Evolutionary conservation across 2,888 invertebrate genomes (phyloP).

Genomic region (Dusona sp.): DNA sequence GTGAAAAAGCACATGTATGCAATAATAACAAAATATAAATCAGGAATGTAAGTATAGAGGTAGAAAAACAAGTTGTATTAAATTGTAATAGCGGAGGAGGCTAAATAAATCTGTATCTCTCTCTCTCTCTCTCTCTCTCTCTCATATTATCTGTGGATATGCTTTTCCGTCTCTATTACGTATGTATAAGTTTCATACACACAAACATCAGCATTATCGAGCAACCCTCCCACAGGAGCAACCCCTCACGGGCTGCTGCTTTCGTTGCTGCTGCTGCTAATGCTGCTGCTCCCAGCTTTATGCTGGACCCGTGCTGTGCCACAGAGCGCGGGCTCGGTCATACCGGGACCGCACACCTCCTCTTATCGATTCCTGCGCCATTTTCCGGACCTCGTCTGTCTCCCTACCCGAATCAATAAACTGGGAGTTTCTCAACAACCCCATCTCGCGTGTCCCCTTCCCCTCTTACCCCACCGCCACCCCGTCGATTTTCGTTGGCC

Average conservation of each 20-base stretch:
- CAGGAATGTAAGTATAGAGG: no score
- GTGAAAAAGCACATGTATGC: no score
- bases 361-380: constrained; percentile 84
- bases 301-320: constrained; percentile 60
- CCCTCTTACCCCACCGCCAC: neutral
- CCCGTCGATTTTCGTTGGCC: neutral
- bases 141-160: constrained; percentile 11
- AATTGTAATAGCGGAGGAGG: no score
- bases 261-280: constrained; percentile 71
- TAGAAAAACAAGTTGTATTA: no score
- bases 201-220: constrained; percentile 38
- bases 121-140: neutral
- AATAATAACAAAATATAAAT: no score
- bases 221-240: constrained; percentile 44
- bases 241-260: constrained; percentile 50
- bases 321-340: constrained; percentile 64
- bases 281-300: constrained; percentile 70
- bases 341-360: constrained; percentile 74
- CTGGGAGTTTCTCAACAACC: constrained; percentile 63
- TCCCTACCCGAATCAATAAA: constrained; percentile 68
- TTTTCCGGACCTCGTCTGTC: constrained; percentile 78
- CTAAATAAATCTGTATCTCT: no score
- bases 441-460: constrained; percentile 41
- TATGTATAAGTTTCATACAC: neutral
- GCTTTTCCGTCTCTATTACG: constrained; percentile 4